Conservation (phyloP, 2,113 vertebrate genomes). For the Amphiprion ocellaris region DNA sequence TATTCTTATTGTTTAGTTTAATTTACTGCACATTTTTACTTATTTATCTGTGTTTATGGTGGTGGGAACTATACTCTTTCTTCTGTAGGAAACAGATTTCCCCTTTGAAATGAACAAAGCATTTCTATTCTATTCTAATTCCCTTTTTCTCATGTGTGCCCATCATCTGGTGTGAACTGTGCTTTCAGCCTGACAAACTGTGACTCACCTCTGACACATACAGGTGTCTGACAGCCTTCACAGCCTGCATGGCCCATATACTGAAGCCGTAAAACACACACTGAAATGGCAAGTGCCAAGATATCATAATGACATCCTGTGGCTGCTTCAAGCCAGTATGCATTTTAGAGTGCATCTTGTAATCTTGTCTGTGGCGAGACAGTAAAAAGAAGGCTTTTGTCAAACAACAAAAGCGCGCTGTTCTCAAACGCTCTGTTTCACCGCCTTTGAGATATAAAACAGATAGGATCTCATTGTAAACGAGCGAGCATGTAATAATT, state of each 20-base stretch:
- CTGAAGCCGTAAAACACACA: slow-evolving; percentile 23
- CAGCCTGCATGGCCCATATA: background rate
- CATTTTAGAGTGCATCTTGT: background rate
- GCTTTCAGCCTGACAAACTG: slow-evolving; percentile 10
- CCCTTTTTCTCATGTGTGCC: background rate
- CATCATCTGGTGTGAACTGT: background rate
- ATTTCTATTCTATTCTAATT: too few species aligned
- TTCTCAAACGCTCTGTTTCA: slow-evolving; percentile 23
- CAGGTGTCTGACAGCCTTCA: slow-evolving; percentile 28
- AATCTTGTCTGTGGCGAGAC: slow-evolving; percentile 18
- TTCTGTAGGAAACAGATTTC: too few species aligned
- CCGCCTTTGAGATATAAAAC: slow-evolving; percentile 30
- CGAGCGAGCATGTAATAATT: slow-evolving; percentile 23
- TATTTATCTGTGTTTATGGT: too few species aligned
- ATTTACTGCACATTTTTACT: too few species aligned
- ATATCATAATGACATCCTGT: slow-evolving; percentile 33
- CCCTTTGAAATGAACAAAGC: too few species aligned
- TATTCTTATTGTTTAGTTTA: too few species aligned
- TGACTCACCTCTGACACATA: slow-evolving; percentile 52
- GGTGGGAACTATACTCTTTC: too few species aligned
- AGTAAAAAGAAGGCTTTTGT: slow-evolving; percentile 12
- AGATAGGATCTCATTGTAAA: slow-evolving; percentile 10
- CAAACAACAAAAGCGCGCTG: slow-evolving; percentile 16
- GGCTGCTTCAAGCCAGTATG: background rate
- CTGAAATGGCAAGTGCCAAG: slow-evolving; percentile 20